Evolutionary conservation across 2,113 vertebrate genomes (phyloP).

Genomic region (Regulus satrapa): DNA sequence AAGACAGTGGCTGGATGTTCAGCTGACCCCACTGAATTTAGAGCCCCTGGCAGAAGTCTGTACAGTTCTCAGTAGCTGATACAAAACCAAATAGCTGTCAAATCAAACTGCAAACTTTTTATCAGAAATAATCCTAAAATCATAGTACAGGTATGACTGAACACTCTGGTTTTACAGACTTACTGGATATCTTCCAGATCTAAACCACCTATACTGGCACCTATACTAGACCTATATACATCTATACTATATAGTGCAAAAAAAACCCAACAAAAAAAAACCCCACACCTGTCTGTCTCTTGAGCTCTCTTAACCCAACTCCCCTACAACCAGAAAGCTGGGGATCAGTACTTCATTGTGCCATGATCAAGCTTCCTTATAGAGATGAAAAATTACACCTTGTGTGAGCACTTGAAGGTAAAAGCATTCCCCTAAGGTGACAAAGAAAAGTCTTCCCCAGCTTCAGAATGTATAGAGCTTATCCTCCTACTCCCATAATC

Average conservation of each 20-base stretch:
- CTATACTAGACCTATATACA: no score
- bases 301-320: neutral
- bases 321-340: neutral
- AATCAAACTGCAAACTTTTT: neutral
- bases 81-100: neutral
- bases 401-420: neutral
- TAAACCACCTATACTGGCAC: neutral
- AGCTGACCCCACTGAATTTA: neutral
- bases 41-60: neutral
- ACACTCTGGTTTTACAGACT: neutral
- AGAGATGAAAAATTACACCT: neutral
- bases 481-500: neutral
- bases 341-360: neutral
- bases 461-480: neutral
- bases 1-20: accelerated
- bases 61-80: neutral
- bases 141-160: neutral
- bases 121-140: neutral
- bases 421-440: neutral
- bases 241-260: no score
- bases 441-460: neutral
- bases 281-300: neutral
- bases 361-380: neutral
- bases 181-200: neutral
- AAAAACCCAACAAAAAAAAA: neutral